These are phyloP conservation scores for Arctocebus calabarensis DNA, from an alignment of 2,797 vertebrate genomes.

Conservation along the genomic window DNA sequence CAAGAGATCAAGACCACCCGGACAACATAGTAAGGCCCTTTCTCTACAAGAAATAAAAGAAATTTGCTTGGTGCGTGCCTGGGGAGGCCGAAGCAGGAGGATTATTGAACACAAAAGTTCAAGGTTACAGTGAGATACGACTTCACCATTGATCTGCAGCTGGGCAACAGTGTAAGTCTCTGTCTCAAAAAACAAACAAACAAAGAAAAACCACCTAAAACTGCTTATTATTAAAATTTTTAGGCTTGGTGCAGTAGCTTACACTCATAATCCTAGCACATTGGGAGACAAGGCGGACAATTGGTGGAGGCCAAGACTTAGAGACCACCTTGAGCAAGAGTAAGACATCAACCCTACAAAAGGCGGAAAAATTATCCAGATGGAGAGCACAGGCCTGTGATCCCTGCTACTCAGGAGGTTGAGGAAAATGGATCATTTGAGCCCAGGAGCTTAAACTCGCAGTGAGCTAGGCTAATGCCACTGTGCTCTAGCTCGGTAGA, in stretches of 20 bases:
- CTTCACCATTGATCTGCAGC: not conserved
- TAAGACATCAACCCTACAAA: not conserved
- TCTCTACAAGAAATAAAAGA: not conserved
- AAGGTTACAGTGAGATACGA: not conserved
- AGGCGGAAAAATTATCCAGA: not conserved
- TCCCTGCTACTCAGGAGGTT: not conserved
- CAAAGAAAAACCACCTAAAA: no score
- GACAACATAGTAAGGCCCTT: not conserved
- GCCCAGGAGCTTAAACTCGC: not conserved
- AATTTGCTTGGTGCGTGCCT: not conserved
- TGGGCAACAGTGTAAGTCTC: not conserved
- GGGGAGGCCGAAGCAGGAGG: not conserved
- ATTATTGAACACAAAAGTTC: not conserved
- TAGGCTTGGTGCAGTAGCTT: no score
- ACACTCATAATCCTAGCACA: no score
- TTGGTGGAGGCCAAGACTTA: not conserved
- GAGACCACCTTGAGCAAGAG: not conserved
- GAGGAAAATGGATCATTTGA: no score
- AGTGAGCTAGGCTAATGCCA: not conserved
- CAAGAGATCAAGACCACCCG: not conserved
- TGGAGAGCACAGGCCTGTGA: not conserved
- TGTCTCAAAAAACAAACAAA: not conserved
- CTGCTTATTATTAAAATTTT: not conserved
- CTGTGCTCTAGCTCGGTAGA: not conserved
- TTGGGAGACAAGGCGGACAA: not conserved